These are phyloP conservation scores for Mythimna loreyi DNA, from an alignment of 2,888 invertebrate genomes.

Conservation along the genomic window DNA sequence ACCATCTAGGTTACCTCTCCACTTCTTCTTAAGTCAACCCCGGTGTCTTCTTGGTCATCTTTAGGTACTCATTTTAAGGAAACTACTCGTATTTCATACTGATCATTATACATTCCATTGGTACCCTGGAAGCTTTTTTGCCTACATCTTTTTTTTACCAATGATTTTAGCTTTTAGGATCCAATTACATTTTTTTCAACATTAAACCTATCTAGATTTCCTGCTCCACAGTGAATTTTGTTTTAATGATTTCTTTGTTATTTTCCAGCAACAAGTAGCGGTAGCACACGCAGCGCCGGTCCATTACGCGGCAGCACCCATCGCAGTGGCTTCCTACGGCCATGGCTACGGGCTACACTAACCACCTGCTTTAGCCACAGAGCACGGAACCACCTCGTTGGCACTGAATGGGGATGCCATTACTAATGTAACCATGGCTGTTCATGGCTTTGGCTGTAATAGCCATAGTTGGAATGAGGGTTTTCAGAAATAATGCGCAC, in stretches of 20 bases:
- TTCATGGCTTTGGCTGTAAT: not conserved
- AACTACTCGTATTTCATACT: too few relatives aligned
- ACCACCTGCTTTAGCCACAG: conserved; percentile 19
- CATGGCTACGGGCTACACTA: conserved; percentile 63
- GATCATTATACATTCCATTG: too few relatives aligned
- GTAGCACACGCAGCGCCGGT: conserved; percentile 57
- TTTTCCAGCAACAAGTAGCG: conserved; percentile 67
- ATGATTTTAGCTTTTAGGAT: not conserved
- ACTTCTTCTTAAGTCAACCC: too few relatives aligned
- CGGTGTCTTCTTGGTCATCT: too few relatives aligned
- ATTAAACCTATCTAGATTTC: not conserved
- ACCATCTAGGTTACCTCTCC: not conserved
- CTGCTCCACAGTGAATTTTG: not conserved
- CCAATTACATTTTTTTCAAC: not conserved
- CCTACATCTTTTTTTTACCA: not conserved
- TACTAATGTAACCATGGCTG: not conserved
- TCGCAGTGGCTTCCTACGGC: conserved; percentile 67
- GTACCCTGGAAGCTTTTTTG: too few relatives aligned
- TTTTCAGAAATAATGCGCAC: too few relatives aligned
- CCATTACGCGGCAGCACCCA: conserved; percentile 58
- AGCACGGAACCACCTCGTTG: not conserved
- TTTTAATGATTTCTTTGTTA: not conserved
- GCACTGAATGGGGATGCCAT: not conserved
- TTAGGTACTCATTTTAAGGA: too few relatives aligned
- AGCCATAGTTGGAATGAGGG: not conserved